These are phyloP conservation scores for Emydoidea blandingii DNA, from an alignment of 2,797 vertebrate species.

Conservation along the genomic window DNA sequence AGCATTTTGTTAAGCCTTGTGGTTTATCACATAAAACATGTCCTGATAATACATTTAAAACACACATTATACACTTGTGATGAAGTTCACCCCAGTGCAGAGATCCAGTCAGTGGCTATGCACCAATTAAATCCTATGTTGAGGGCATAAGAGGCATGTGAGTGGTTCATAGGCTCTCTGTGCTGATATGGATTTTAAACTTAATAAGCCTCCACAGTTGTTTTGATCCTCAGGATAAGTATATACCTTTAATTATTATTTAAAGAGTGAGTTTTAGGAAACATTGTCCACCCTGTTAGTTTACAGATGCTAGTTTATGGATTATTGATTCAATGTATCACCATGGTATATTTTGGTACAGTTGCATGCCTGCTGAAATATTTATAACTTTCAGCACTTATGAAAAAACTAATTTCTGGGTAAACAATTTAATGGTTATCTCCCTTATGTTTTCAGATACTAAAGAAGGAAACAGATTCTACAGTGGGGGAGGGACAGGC, in stretches of 20 bases:
- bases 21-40: neutral
- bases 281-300: neutral
- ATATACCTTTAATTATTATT: neutral
- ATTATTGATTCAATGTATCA: neutral
- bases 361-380: neutral
- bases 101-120: neutral
- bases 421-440: neutral
- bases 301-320: neutral
- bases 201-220: neutral
- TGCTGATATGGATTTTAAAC: neutral
- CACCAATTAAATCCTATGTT: neutral
- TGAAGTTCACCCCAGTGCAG: neutral
- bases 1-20: neutral
- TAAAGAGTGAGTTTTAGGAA: neutral
- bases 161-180: neutral
- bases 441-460: neutral
- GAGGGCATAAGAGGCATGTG: neutral
- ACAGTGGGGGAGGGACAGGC: neutral
- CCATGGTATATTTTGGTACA: neutral
- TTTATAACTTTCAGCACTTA: neutral
- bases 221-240: neutral
- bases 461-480: neutral
- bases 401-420: neutral
- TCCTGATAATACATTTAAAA: neutral
- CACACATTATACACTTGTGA: neutral